These are phyloP conservation scores for Tachina fera DNA, from an alignment of 2,888 invertebrate genomes.

Conservation along the genomic window DNA sequence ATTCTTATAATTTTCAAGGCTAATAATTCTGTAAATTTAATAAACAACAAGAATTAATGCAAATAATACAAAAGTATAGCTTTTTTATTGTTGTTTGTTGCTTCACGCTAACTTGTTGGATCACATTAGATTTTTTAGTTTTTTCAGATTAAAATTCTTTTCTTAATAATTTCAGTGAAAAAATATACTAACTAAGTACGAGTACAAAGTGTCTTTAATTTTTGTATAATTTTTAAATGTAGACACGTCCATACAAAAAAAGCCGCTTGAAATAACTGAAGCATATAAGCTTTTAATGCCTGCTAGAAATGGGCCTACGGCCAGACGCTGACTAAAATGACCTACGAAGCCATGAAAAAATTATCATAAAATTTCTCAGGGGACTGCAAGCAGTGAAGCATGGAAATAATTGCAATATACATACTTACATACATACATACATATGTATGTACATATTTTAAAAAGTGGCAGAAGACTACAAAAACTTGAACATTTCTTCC, in stretches of 20 bases:
- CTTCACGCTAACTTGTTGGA: too few relatives aligned
- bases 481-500: not conserved
- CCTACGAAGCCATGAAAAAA: not conserved
- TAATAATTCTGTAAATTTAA: too few relatives aligned
- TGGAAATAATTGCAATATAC: conserved; percentile 46
- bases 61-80: too few relatives aligned
- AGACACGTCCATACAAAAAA: not conserved
- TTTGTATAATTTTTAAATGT: not conserved
- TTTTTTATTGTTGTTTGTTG: too few relatives aligned
- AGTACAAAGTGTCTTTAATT: not conserved
- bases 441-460: not conserved
- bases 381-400: conserved; percentile 26
- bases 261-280: conserved; percentile 64
- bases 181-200: not conserved
- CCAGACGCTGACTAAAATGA: not conserved
- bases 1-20: too few relatives aligned
- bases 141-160: not conserved
- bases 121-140: too few relatives aligned
- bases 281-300: conserved; percentile 70
- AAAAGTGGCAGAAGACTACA: not conserved
- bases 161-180: not conserved
- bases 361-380: conserved; percentile 33
- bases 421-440: not conserved
- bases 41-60: too few relatives aligned
- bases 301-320: conserved; percentile 35